phyloP scores from a whole-genome alignment of 2,113 vertebrate genomes.

The Heptranchias perlo region DNA sequence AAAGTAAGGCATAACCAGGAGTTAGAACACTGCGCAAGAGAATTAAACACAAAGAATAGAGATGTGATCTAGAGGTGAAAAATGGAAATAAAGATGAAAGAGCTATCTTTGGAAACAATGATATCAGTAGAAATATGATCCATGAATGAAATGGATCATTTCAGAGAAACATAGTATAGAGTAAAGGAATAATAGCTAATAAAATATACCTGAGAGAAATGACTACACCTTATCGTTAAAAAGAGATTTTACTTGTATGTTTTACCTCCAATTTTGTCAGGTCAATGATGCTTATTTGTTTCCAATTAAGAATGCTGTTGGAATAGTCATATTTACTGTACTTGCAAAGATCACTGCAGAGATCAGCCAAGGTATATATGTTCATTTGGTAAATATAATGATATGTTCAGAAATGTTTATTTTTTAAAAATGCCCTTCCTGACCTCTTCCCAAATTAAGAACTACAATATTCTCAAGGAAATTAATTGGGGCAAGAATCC shows the following conservation, averaged over 20 bases:
- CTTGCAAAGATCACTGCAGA: neutral
- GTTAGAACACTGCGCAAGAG: neutral
- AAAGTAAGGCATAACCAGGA: slow-evolving; percentile 15
- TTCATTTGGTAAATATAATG: neutral
- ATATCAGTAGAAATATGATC: slow-evolving; percentile 6
- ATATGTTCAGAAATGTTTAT: neutral
- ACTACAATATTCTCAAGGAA: neutral
- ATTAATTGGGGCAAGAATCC: neutral
- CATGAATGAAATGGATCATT: neutral
- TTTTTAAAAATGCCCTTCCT: neutral
- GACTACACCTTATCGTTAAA: neutral
- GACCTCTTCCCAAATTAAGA: neutral
- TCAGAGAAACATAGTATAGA: no score
- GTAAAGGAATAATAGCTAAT: neutral
- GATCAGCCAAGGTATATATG: neutral
- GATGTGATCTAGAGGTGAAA: neutral
- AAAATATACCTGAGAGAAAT: neutral
- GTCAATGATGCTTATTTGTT: neutral
- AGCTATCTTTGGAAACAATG: neutral
- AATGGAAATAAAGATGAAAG: neutral
- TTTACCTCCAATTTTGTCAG: neutral
- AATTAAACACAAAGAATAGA: neutral
- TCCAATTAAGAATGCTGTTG: neutral
- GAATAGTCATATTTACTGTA: neutral
- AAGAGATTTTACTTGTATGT: neutral